Evolutionary conservation across 2,113 vertebrate species (phyloP), one percentile per base, ranked within the genome.

Genomic region (Paracanthobrama guichenoti): DNA sequence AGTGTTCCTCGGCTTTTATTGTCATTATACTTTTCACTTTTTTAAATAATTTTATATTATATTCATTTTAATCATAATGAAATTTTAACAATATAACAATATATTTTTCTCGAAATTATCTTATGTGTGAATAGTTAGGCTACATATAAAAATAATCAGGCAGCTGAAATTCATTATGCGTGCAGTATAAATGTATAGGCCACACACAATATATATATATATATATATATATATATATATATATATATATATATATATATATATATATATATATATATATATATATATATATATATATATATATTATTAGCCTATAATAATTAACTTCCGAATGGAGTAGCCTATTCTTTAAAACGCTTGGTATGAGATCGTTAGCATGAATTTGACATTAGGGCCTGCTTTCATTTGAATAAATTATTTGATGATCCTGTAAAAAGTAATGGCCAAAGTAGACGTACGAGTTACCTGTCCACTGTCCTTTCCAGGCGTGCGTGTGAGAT

Each of bases 401-500:
- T 28, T 74, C 13, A 26, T 46, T 59, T 82, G 0, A 26, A 66
- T 9, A 31, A 76, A 26, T 66, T 50, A 35, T 50, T 39, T 53
- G 20, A 14, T 28, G 4, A 62, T 18, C 44, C n/a, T 28, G 53
- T 22, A 82, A 73, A 75, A 9, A 74, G 8, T 18, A 42, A 76
- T 60, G 82, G 26, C 55, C 72, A 82, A 79, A 86, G 64, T 84
- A 50, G 48, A 13, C 46, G 12, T 48, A 78, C 18, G 57, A 71
- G 44, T 92, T 97, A 98, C 97, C 97, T 91, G 97, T 84, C 97
- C 98, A 99, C 88, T 97, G 97, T 82, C 96, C 96, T 89, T 97
- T 99, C 97, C 98, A 99, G 72, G 96, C 88, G 89, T 95, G 94
- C 7, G 93, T 89, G 82, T 99, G 97, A 44, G 97, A 96, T 86